Base-by-base conservation (phyloP, 2,888 invertebrate species). In the Lypha dubia region DNA sequence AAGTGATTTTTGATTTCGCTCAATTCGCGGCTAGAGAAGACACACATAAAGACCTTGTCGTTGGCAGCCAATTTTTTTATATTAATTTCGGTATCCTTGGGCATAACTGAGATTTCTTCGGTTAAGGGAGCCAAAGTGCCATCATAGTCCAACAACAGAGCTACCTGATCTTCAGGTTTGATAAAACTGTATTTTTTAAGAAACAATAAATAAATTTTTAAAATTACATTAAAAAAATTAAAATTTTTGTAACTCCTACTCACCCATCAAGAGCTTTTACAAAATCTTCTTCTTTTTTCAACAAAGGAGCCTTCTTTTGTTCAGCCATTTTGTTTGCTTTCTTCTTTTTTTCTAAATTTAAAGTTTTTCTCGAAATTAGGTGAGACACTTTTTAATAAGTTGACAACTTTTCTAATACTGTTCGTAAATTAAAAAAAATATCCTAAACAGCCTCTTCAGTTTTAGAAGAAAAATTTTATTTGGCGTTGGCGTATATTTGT, bases 91-190 rank as follows among this genome's bases (percentile, higher is more conserved):
- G 96, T 96, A 82, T 96, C 93, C 91, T 96, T 95, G 56, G 96
- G 96, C 92, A 92, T 92, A n/a, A 91, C 88, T n/a, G 92, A 92
- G 58, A 92, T 87, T 91, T 95, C 95, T 41, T 95, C 95, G 46
- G 95, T 95, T 65, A 96, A 94, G 2, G 95, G 95, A 4, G 96
- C 95, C 87, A 96, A 91, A 44, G 96, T 96, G 85, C 96, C 96
- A 91, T 96, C 96, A 89, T 95, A 96, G 90, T 96, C 96, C 89
- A 96, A 91, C 22, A 96, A 90, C 51, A 96, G 92, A 0, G 95
- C 96, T 88, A 96, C 91, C 91, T 95, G 95, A 90, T 95, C 94
- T 67, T 86, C 89, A 67, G 94, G 94, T 77, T 95, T 94, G 87
- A 95, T 90, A 87, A 92, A 92, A 86, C 92, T 92, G 53, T 51